Evolutionary conservation across 2,797 vertebrate genomes (phyloP).

Genomic region (Artibeus lituratus): DNA sequence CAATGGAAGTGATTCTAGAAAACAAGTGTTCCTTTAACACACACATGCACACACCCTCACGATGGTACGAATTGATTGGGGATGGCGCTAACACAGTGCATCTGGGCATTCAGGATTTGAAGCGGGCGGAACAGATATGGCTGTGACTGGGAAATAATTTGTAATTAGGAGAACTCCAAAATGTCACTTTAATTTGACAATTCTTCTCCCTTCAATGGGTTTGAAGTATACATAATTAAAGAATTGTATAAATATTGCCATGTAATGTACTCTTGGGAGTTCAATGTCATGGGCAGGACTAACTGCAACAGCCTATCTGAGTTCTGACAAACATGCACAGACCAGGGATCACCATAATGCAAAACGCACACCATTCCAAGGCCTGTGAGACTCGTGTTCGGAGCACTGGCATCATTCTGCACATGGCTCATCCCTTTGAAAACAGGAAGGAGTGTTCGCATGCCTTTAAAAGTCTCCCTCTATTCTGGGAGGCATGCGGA

Average conservation of each 20-base stretch:
- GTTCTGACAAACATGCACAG: background rate
- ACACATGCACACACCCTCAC: background rate
- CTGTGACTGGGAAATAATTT: background rate
- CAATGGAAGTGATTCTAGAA: slow-evolving; percentile 4
- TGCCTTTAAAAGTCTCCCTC: background rate
- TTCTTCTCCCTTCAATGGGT: slow-evolving; percentile 1
- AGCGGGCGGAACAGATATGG: background rate
- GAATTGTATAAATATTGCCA: background rate
- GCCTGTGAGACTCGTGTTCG: background rate
- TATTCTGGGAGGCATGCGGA: background rate
- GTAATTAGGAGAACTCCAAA: slow-evolving; percentile 22
- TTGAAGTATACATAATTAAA: slow-evolving; percentile 8
- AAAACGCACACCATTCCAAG: background rate
- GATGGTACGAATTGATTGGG: background rate
- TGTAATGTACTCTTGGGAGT: background rate
- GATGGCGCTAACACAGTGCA: background rate
- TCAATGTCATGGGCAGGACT: background rate
- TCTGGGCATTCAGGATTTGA: background rate
- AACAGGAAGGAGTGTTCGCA: background rate
- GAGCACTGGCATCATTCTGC: background rate
- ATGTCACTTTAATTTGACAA: background rate
- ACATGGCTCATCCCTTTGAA: background rate
- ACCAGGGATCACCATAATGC: background rate
- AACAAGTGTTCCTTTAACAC: background rate
- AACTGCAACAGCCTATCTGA: background rate